Evolutionary conservation across 2,888 invertebrate species (phyloP).

Genomic region (Fragum whitleyi): DNA sequence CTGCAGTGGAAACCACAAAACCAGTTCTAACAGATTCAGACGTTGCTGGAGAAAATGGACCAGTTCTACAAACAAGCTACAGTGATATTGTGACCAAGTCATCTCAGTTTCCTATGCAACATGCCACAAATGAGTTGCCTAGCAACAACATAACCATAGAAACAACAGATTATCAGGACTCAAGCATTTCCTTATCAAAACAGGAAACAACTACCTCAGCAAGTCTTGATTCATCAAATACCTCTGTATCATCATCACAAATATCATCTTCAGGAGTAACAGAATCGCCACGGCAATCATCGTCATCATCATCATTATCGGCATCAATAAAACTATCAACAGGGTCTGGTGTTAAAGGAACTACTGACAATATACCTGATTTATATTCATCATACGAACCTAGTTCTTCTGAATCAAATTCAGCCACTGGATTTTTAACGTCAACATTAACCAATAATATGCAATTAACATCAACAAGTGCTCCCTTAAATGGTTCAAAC

Average conservation of each 20-base stretch:
- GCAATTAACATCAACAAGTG: slow-evolving; percentile 29
- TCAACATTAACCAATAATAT: neutral
- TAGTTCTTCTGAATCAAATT: slow-evolving; percentile 33
- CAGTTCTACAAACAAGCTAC: slow-evolving; percentile 46
- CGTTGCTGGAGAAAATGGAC: neutral
- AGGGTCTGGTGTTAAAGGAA: neutral
- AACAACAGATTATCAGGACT: slow-evolving; percentile 45
- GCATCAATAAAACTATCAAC: neutral
- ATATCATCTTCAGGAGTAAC: slow-evolving; percentile 11
- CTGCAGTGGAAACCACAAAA: neutral
- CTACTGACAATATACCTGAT: neutral
- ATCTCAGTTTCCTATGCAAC: slow-evolving; percentile 65
- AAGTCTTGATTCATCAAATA: slow-evolving; percentile 11
- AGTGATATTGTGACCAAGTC: slow-evolving; percentile 20
- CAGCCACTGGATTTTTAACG: slow-evolving; percentile 32
- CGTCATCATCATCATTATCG: slow-evolving; percentile 34
- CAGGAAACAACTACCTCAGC: slow-evolving; percentile 11
- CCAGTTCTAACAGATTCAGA: slow-evolving; percentile 18
- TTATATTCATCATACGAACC: slow-evolving; percentile 30
- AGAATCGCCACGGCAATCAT: neutral
- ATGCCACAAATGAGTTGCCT: slow-evolving; percentile 59
- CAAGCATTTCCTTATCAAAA: neutral
- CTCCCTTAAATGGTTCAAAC: neutral
- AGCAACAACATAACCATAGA: slow-evolving; percentile 40
- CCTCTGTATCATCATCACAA: slow-evolving; percentile 13